Evolutionary conservation across 2,888 invertebrate genomes (phyloP), one percentile per base, ranked within the genome.

Genomic region (Pyrgus malvae): DNA sequence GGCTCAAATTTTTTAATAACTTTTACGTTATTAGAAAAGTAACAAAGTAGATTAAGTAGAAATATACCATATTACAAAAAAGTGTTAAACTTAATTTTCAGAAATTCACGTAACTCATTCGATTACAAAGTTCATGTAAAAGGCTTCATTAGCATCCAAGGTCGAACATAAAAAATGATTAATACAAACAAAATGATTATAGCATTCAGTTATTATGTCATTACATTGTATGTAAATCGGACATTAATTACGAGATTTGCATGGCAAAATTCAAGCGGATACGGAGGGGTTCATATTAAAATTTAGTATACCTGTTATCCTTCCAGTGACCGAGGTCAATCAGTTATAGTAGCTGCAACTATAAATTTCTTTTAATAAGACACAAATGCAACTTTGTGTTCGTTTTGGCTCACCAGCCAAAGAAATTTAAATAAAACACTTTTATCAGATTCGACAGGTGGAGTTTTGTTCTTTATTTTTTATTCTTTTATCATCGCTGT

Each of bases 321-420:
- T 80, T 78, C 75, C 78, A 76, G 66, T 86, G 85, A 81, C 83
- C 83, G 81, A 82, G 89, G 87, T 89, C 90, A 88, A 88, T 89
- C 88, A 87, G 84, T 74, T 72, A 80, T 82, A 81, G 86, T 85
- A 16, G 81, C 75, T 72, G 83, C 73, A 83, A 81, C 89, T 87
- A 90, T 90, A 90, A 89, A 90, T 90, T 90, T 89, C 80, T 83
- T 89, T 90, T 90, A 90, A 90, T 90, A 89, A 89, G 90, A 90
- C 90, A 90, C 89, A 90, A 90, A 87, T 84, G 72, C 78, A 72
- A 74, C 80, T 76, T 81, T 78, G 66, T 83, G 79, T 73, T 88
- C 78, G 78, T 89, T 89, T 90, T 86, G 82, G 83, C 78, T 72
- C 82, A 78, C 80, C 81, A 76, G 73, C 78, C 75, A 80, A 80